Base-by-base conservation (phyloP, 2,113 vertebrate species). In the Chascanopsetta lugubris region DNA sequence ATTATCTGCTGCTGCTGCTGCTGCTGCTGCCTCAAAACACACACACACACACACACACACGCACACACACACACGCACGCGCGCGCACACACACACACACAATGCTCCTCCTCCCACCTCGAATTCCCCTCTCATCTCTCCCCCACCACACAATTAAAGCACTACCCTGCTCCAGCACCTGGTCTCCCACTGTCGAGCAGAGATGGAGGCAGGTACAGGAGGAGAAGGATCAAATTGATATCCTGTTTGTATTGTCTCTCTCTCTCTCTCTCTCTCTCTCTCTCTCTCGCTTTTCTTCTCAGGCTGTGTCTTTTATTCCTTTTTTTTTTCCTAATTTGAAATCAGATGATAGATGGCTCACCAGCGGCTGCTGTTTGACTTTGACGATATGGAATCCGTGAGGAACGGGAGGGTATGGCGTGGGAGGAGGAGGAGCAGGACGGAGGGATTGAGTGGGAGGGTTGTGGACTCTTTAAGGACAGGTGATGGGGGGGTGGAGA, bases 1-100 rank as follows among this genome's bases (percentile, higher is more conserved):
- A 89, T 89, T 88, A 89, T 89, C 70, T 69, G 66, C 69, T 75
- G 80, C 70, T 63, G 77, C 70, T 66, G 56, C 70, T 36, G n/a
- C n/a, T n/a, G n/a, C n/a, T n/a, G n/a, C n/a, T n/a, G n/a, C 79
- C 69, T 77, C 64, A 55, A 65, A 50, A 75, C 1, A 56, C 58
- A 48, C 58, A 53, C 77, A 40, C 50, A 50, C 38, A 46, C 20
- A 46, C 45, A 12, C 43, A 22, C 43, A 21, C 43, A 48, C 53
- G 57, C 36, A 64, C 60, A 55, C 62, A 46, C 59, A 34, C 54
- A 57, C 36, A 46, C 42, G 49, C 45, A 61, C 51, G 40, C 58
- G 60, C 32, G 34, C 42, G 55, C 36, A 69, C 59, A 58, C 46
- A 54, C 42, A 54, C 43, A 70, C 18, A 58, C 20, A 40, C 29